phyloP scores from a whole-genome alignment of 1,140 invertebrate species.

The Aphidius gifuensis region DNA sequence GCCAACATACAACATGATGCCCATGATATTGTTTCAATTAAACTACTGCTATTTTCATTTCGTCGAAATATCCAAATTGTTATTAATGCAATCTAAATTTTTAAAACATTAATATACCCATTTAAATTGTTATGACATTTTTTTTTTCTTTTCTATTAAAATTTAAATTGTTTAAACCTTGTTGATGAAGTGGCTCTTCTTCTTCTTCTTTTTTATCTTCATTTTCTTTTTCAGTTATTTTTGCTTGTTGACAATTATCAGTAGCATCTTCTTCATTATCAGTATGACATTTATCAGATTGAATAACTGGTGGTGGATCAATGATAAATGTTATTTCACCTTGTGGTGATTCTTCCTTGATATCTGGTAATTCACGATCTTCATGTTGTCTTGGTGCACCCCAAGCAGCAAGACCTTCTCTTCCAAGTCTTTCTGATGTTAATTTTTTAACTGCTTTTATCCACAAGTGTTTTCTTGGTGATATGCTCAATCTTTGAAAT shows the following conservation, averaged over 20 bases:
- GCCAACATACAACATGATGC: slow-evolving; percentile 69
- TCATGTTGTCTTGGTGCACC: slow-evolving; percentile 41
- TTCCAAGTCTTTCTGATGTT: slow-evolving; percentile 51
- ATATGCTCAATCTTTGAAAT: slow-evolving; percentile 44
- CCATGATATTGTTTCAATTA: slow-evolving; percentile 64
- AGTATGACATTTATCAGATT: slow-evolving; percentile 25
- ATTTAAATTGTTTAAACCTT: slow-evolving; percentile 22
- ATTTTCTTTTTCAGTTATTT: too few species aligned
- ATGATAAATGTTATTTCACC: slow-evolving; percentile 23
- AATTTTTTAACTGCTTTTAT: slow-evolving; percentile 55
- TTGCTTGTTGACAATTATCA: slow-evolving; percentile 8
- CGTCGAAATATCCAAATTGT: slow-evolving; percentile 53
- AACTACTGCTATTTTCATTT: slow-evolving; percentile 38
- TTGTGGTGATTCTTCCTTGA: slow-evolving; percentile 7
- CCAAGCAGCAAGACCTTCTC: slow-evolving; percentile 52
- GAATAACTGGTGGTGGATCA: slow-evolving; percentile 19
- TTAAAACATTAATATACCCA: too few species aligned
- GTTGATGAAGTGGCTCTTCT: slow-evolving; percentile 36
- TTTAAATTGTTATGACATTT: background rate
- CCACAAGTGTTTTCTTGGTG: slow-evolving; percentile 54
- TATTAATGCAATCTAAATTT: slow-evolving; percentile 53
- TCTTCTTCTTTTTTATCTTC: slow-evolving; percentile 20
- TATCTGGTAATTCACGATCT: slow-evolving; percentile 35
- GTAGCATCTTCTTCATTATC: slow-evolving; percentile 17
- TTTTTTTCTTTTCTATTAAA: background rate